phyloP scores from a whole-genome alignment of 2,888 invertebrate species.

The Agrochola litura region DNA sequence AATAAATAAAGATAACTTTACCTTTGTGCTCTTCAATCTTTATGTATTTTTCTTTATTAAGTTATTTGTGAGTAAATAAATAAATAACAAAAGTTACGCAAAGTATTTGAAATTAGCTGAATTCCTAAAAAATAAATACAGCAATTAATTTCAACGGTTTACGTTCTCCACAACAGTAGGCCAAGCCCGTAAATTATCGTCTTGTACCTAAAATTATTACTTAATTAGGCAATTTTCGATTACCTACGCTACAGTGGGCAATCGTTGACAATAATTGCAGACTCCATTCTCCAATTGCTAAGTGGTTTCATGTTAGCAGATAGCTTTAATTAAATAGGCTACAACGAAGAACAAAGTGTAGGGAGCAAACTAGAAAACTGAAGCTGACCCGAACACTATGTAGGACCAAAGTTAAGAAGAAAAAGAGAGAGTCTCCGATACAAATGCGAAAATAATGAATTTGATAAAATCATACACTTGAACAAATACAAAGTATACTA shows the following conservation, averaged over 20 bases:
- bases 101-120: not conserved
- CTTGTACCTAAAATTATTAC: constrained; percentile 25
- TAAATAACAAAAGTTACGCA: not conserved
- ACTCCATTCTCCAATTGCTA: not conserved
- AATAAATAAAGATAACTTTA: not conserved
- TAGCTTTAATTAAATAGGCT: not conserved
- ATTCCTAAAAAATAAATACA: not conserved
- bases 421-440: accelerated
- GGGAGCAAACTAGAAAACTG: not conserved
- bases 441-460: not conserved
- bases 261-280: constrained; percentile 39
- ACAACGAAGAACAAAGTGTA: not conserved
- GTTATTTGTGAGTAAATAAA: not conserved
- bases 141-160: constrained; percentile 4
- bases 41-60: not conserved
- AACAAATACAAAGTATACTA: not conserved
- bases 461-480: not conserved
- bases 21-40: not conserved
- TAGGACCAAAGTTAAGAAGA: not conserved
- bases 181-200: constrained; percentile 33
- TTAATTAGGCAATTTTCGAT: constrained; percentile 17
- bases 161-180: constrained; percentile 3
- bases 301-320: not conserved
- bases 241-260: constrained; percentile 2
- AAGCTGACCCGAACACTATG: not conserved